Evolutionary conservation across 1,140 invertebrate genomes (phyloP).

Genomic region (Phocides pigmalion): DNA sequence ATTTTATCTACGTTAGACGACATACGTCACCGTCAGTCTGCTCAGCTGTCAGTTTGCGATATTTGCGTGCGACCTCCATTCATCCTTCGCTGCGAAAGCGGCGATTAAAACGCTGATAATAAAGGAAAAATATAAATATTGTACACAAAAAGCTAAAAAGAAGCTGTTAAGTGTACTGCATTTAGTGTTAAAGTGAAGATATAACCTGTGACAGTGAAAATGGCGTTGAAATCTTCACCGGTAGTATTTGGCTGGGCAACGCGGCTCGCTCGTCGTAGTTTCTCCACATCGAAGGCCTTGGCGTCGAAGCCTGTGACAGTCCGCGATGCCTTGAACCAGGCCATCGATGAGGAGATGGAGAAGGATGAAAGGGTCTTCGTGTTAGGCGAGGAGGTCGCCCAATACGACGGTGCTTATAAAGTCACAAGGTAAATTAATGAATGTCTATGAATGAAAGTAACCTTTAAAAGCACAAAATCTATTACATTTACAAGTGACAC

Average conservation of each 20-base stretch:
- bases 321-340: slow-evolving; percentile 97
- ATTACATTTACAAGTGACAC: too few species aligned
- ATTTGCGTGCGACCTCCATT: slow-evolving; percentile 81
- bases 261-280: slow-evolving; percentile 60
- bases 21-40: too few species aligned
- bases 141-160: slow-evolving; percentile 41
- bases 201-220: slow-evolving; percentile 56
- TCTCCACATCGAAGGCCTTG: slow-evolving; percentile 68
- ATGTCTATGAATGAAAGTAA: slow-evolving; percentile 8
- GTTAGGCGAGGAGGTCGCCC: slow-evolving; percentile 98
- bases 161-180: slow-evolving; percentile 43
- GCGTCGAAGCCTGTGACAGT: slow-evolving; percentile 93
- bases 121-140: slow-evolving; percentile 41
- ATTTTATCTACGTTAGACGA: too few species aligned
- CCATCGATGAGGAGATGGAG: slow-evolving; percentile 98
- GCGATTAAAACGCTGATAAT: slow-evolving; percentile 62
- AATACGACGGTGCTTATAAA: slow-evolving; percentile 99
- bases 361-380: slow-evolving; percentile 97
- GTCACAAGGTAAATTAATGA: slow-evolving; percentile 82
- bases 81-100: slow-evolving; percentile 64
- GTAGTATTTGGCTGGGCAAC: slow-evolving; percentile 58
- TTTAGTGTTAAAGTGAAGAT: slow-evolving; percentile 46
- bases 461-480: neutral
- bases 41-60: slow-evolving; percentile 22
- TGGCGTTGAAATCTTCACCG: slow-evolving; percentile 78